Evolutionary conservation across 2,797 vertebrate genomes (phyloP), one percentile per base, ranked within the genome.

Genomic region (Falco columbarius): DNA sequence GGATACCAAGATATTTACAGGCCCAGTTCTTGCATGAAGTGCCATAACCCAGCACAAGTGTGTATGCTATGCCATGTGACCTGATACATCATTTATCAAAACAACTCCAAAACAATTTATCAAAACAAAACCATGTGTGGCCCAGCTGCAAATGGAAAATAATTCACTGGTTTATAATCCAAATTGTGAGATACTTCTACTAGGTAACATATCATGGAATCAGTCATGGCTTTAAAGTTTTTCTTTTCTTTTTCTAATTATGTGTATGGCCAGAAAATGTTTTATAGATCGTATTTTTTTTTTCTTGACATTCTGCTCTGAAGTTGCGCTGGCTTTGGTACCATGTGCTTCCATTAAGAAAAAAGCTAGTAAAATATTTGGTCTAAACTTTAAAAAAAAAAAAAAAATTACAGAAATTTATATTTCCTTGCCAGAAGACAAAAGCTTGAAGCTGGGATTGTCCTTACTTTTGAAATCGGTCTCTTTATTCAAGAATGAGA

Each of bases 41-140:
- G 34, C 23, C 32, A 67, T 17, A 79, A 58, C 2, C 2, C 18
- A 58, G 27, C 15, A 47, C 7, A 36, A 22, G 4, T 27, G 8
- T 30, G 5, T 56, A 8, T 66, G 26, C 9, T 32, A 3, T n/a
- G 22, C 10, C 4, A 0, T 22, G 9, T 72, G 29, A 51, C 13
- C 32, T n/a, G n/a, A 62, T 27, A 21, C 14, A n/a, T 26, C 40
- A n/a, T 71, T 36, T 68, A 32, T 54, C 21, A 81, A 67, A 77
- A 77, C 10, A 81, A 27, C 18, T 44, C 8, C 42, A 44, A 44
- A 44, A 44, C 17, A 44, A 18, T 44, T 44, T 44, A 44, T 44
- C 42, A 44, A 42, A 61, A 54, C 24, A 32, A 58, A 87, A 32
- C 15, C 8, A 36, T 58, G 27, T 32, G 24, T n/a, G 12, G 3